phyloP scores from a whole-genome alignment of 2,888 invertebrate species.

The Mythimna loreyi region DNA sequence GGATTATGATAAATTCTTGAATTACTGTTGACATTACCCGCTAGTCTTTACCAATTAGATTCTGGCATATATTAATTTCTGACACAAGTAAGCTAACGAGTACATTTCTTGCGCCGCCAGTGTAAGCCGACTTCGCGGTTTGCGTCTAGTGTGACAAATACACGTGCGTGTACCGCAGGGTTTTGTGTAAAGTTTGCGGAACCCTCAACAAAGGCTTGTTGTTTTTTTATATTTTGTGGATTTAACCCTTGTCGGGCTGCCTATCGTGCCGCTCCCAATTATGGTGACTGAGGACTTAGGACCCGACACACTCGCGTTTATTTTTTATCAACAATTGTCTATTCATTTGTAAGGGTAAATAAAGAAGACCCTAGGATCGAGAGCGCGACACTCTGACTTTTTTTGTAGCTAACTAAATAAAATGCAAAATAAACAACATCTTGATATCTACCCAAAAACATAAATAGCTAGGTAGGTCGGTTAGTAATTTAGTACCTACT shows the following conservation, averaged over 20 bases:
- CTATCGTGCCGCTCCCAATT: slow-evolving; percentile 41
- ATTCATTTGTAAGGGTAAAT: slow-evolving; percentile 41
- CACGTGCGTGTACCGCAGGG: slow-evolving; percentile 12
- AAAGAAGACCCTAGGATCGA: slow-evolving; percentile 16
- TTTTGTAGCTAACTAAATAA: background rate
- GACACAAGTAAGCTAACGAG: background rate
- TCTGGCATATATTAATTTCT: background rate
- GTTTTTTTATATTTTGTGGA: slow-evolving; percentile 32
- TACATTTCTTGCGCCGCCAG: slow-evolving; percentile 24
- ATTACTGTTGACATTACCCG: background rate
- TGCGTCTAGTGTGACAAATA: slow-evolving; percentile 38
- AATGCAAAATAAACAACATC: background rate
- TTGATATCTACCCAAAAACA: background rate
- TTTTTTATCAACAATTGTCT: slow-evolving; percentile 40
- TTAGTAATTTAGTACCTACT: no score
- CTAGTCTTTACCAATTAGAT: background rate
- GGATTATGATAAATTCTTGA: no score
- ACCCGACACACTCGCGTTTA: slow-evolving; percentile 21
- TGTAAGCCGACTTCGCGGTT: slow-evolving; percentile 25
- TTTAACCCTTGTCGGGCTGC: slow-evolving; percentile 47
- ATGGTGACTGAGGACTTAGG: slow-evolving; percentile 45
- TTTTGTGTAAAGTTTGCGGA: slow-evolving; percentile 27
- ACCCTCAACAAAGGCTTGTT: slow-evolving; percentile 8
- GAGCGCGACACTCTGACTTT: slow-evolving; percentile 1
- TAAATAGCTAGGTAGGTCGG: no score